These are phyloP conservation scores for Machimus rusticus DNA, from an alignment of 2,888 invertebrate species.

Conservation along the genomic window DNA sequence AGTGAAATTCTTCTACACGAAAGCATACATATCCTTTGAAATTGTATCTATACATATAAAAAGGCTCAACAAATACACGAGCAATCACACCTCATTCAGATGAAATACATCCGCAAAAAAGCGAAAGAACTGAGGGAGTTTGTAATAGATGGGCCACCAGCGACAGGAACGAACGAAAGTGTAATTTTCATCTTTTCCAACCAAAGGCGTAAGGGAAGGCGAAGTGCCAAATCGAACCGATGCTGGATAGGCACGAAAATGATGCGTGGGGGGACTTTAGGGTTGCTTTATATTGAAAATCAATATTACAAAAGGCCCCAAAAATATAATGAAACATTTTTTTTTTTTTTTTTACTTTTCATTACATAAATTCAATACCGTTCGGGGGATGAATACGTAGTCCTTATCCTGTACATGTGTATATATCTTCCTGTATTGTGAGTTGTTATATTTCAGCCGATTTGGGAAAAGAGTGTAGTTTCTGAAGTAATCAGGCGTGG, in stretches of 20 bases:
- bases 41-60: not conserved
- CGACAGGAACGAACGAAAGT: constrained; percentile 35
- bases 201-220: not conserved
- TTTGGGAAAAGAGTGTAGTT: constrained; percentile 24
- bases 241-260: not conserved
- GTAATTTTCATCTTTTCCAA: constrained; percentile 46
- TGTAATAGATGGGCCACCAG: not conserved
- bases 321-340: constrained; percentile 48
- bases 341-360: constrained; percentile 48
- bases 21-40: not conserved
- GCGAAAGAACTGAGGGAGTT: constrained; percentile 18
- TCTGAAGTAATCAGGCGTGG: constrained; percentile 23
- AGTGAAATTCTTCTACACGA: not conserved
- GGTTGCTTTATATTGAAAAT: constrained; percentile 44
- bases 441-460: constrained; percentile 29
- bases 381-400: constrained; percentile 32
- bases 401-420: not conserved
- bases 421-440: not conserved
- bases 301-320: constrained; percentile 44
- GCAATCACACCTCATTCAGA: not conserved
- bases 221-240: constrained; percentile 40
- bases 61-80: not conserved
- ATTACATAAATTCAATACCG: constrained; percentile 48
- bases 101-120: constrained; percentile 15
- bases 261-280: constrained; percentile 28